Conservation (phyloP, 92 coral and sea anemone genomes). For the Anthopleura xanthogrammica region DNA sequence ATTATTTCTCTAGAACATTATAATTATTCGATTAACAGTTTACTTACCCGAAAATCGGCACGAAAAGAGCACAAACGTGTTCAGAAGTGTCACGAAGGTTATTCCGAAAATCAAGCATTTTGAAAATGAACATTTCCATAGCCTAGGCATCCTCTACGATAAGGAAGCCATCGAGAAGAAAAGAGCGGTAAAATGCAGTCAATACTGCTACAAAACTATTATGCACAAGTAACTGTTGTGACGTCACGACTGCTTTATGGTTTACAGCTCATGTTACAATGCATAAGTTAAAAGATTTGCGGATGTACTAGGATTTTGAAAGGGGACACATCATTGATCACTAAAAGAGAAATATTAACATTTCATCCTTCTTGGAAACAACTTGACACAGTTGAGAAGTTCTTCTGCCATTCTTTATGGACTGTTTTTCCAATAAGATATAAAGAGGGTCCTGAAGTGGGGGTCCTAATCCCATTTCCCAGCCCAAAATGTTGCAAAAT, state of each 20-base stretch:
- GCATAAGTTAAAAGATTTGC: no score
- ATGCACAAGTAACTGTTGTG: background rate
- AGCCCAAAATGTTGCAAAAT: no score
- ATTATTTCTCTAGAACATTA: background rate
- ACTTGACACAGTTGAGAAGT: no score
- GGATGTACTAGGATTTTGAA: no score
- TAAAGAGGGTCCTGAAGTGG: no score
- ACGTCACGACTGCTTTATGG: background rate
- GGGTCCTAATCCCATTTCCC: no score
- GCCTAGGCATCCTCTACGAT: constrained; percentile 18
- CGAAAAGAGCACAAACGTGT: constrained; percentile 32
- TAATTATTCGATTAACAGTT: background rate
- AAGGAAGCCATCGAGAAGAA: background rate
- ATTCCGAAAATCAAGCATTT: constrained; percentile 27
- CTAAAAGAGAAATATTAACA: no score
- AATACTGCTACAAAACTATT: background rate
- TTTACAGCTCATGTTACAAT: no score
- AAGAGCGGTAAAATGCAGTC: background rate
- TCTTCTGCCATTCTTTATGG: no score
- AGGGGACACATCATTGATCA: no score
- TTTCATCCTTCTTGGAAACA: no score
- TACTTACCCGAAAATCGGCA: constrained; percentile 38
- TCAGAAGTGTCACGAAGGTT: constrained; percentile 23
- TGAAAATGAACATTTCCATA: constrained; percentile 16
- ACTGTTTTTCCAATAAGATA: no score